Evolutionary conservation across 2,888 invertebrate species (phyloP).

Genomic region (Chrysolina haemoptera): DNA sequence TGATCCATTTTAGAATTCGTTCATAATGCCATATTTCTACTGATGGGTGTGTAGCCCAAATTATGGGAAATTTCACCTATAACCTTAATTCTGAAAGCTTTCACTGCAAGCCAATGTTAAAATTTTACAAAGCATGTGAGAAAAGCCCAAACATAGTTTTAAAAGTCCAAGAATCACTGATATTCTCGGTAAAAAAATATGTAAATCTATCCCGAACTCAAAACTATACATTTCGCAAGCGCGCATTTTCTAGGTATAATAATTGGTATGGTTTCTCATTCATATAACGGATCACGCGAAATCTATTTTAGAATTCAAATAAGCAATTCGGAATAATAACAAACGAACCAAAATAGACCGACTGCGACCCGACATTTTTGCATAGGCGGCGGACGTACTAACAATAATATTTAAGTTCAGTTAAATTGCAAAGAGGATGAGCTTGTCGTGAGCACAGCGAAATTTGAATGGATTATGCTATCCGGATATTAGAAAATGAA

Average conservation of each 20-base stretch:
- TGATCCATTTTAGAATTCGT: too few species aligned
- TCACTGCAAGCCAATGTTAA: too few species aligned
- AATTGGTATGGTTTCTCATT: constrained; percentile 17
- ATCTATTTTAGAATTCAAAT: constrained; percentile 25
- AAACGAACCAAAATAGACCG: constrained; percentile 22
- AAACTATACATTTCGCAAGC: neutral
- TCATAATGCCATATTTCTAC: too few species aligned
- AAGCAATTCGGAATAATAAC: constrained; percentile 22
- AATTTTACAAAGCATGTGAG: too few species aligned
- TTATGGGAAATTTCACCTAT: too few species aligned
- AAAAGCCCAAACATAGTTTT: too few species aligned
- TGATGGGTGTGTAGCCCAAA: too few species aligned
- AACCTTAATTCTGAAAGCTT: too few species aligned
- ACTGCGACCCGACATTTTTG: constrained; percentile 18
- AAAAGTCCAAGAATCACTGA: neutral
- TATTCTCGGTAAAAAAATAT: neutral
- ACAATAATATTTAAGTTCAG: constrained; percentile 7
- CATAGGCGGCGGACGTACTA: constrained; percentile 15
- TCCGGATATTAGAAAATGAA: too few species aligned
- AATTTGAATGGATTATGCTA: neutral
- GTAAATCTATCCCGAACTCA: neutral
- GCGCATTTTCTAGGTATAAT: constrained; percentile 4
- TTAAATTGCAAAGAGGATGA: neutral
- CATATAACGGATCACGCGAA: constrained; percentile 18
- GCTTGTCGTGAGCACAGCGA: neutral